Percentiles rank a stretch among this genome's conserved stretches.
phyloP scores from a whole-genome alignment of 2,888 invertebrate genomes.

The Philereme vetulata region DNA sequence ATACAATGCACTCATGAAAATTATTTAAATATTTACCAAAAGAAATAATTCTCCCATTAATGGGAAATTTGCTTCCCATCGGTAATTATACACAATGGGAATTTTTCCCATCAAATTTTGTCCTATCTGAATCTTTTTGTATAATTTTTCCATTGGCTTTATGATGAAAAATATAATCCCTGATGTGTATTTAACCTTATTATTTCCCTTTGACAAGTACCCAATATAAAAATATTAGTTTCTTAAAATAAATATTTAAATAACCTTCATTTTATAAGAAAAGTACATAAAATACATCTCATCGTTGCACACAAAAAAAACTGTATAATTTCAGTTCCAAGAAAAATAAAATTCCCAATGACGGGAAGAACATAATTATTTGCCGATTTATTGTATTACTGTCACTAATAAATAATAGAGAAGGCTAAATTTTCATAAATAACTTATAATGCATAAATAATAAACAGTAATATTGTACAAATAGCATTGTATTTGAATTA shows the following conservation, averaged over 20 bases:
- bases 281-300: constrained; percentile 14
- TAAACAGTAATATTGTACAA: not conserved
- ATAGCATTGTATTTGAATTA: constrained; percentile 1
- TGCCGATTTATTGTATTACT: too few species aligned
- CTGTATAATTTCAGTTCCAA: too few species aligned
- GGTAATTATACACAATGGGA: not conserved
- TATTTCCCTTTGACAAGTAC: too few species aligned
- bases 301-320: not conserved
- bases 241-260: constrained; percentile 21
- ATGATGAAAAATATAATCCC: too few species aligned
- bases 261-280: constrained; percentile 19
- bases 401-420: too few species aligned
- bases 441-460: too few species aligned
- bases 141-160: not conserved
- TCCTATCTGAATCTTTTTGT: too few species aligned
- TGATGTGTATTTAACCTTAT: too few species aligned
- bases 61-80: constrained; percentile 1
- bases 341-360: too few species aligned
- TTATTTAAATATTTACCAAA: constrained; percentile 25
- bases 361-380: not conserved
- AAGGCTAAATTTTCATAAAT: too few species aligned
- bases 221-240: not conserved
- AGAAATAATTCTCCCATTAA: not conserved
- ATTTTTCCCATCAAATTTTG: not conserved
- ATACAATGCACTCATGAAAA: constrained; percentile 31